A percentile compares a stretch with the other conserved stretches of the same genome.
Conservation (phyloP, 2,888 invertebrate genomes). For the Amblyjoppa fuscipennis region DNA sequence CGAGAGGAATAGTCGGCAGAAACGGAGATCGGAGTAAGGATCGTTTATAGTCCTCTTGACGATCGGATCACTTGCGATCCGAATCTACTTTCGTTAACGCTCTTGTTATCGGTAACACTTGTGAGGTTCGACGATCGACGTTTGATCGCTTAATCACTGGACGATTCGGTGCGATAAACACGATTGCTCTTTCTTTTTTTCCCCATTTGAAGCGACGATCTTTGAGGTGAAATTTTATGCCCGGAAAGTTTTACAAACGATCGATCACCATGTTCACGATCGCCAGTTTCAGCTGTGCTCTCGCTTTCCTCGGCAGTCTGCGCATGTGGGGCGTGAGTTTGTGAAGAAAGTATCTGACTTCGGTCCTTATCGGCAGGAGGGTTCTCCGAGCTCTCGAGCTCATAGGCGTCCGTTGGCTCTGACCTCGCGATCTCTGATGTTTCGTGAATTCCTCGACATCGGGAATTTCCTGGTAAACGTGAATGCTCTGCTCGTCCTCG, state of each 20-base stretch:
- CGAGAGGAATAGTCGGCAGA: not conserved
- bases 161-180: not conserved
- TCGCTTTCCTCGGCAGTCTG: constrained; percentile 80
- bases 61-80: not conserved
- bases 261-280: constrained; percentile 84
- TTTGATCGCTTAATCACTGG: not conserved
- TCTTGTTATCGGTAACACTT: not conserved
- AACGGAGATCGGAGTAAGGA: not conserved
- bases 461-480: constrained; percentile 42
- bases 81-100: not conserved
- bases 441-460: constrained; percentile 53
- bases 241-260: constrained; percentile 74
- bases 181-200: not conserved
- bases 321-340: constrained; percentile 82
- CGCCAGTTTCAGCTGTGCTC: constrained; percentile 81
- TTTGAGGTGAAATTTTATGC: not conserved
- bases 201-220: not conserved
- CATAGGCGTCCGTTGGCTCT: constrained; percentile 50
- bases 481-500: constrained; percentile 40
- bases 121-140: not conserved
- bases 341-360: constrained; percentile 79
- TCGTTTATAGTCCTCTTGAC: not conserved
- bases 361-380: constrained; percentile 81
- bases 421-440: constrained; percentile 57
- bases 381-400: constrained; percentile 78